A percentile compares a stretch with the other conserved stretches of the same genome.
phyloP scores from a whole-genome alignment of 2,888 invertebrate species.

The Noctua janthina region DNA sequence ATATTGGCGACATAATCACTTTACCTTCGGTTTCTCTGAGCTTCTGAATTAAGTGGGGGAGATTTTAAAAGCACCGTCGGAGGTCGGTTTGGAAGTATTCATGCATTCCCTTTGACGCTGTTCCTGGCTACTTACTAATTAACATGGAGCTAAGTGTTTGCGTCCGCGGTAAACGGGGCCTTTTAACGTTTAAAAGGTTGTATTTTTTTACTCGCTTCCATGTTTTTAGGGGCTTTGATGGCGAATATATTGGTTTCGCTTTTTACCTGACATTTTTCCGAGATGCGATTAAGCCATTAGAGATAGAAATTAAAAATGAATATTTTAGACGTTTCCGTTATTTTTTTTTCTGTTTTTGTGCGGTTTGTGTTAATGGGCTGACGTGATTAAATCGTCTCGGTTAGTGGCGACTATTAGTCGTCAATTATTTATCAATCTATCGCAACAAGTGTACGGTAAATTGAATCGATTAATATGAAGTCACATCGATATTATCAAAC shows the following conservation, averaged over 20 bases:
- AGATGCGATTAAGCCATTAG: conserved; percentile 82
- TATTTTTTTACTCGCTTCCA: conserved; percentile 82
- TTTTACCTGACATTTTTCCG: conserved; percentile 84
- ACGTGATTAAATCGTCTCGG: conserved; percentile 24
- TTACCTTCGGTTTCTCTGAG: conserved; percentile 88
- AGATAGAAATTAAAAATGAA: conserved; percentile 71
- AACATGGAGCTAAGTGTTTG: conserved; percentile 90
- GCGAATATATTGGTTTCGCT: conserved; percentile 84
- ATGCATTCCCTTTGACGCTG: conserved; percentile 90
- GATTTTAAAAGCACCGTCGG: conserved; percentile 88
- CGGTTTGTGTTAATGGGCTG: conserved; percentile 35
- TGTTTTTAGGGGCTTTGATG: conserved; percentile 87
- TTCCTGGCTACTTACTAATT: conserved; percentile 89
- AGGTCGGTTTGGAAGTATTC: conserved; percentile 88
- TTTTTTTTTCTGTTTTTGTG: conserved; percentile 26
- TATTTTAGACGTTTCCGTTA: conserved; percentile 58
- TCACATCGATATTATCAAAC: conserved; percentile 21
- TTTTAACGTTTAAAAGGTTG: conserved; percentile 89
- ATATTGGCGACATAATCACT: conserved; percentile 88
- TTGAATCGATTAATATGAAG: conserved; percentile 10
- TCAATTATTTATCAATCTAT: conserved; percentile 34
- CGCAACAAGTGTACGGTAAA: conserved; percentile 11
- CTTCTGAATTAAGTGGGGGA: conserved; percentile 85
- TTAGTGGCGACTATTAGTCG: conserved; percentile 12
- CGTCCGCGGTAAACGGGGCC: conserved; percentile 90